Evolutionary conservation across 2,888 invertebrate genomes (phyloP), one percentile per base, ranked within the genome.

Genomic region (Pasiphila rectangulata): DNA sequence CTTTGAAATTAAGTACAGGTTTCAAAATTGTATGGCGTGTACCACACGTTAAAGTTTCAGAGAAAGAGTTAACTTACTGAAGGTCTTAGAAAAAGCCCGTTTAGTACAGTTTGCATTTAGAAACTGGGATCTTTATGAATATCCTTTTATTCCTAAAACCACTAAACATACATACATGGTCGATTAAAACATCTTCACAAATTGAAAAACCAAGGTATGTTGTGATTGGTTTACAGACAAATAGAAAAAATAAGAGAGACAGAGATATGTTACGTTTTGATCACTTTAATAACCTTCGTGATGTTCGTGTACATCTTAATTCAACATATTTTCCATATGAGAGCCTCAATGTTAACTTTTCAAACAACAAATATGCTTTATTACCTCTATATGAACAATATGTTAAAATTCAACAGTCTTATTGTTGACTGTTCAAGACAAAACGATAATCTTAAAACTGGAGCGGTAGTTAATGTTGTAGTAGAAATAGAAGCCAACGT

Each of bases 141-240:
- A 61, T 66, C 75, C 75, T 0, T 7, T 63, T 34, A 47, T 79
- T 45, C 75, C 69, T 3, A 42, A 40, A 64, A 36, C 69, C 10
- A 52, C 46, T 36, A 63, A 70, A n/a, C n/a, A n/a, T n/a, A 52
- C 61, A 71, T 47, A 51, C 62, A 10, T 72, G 38, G 38, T 50
- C 63, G 5, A 53, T 72, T 5, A 69, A 69, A 55, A 72, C 73
- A 13, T 51, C 40, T 1, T 67, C 46, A n/a, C n/a, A n/a, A n/a
- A n/a, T n/a, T n/a, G n/a, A n/a, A n/a, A n/a, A n/a, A n/a, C n/a
- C n/a, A n/a, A 49, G 75, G 37, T 80, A 56, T 53, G 49, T 79
- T 10, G 68, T 80, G 29, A 25, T 78, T 12, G 75, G 63, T 6
- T 66, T 78, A 32, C 78, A 81, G 64, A 77, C 71, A 9, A 55